phyloP scores from a whole-genome alignment of 2,888 invertebrate species.

The Taenaris catops region DNA sequence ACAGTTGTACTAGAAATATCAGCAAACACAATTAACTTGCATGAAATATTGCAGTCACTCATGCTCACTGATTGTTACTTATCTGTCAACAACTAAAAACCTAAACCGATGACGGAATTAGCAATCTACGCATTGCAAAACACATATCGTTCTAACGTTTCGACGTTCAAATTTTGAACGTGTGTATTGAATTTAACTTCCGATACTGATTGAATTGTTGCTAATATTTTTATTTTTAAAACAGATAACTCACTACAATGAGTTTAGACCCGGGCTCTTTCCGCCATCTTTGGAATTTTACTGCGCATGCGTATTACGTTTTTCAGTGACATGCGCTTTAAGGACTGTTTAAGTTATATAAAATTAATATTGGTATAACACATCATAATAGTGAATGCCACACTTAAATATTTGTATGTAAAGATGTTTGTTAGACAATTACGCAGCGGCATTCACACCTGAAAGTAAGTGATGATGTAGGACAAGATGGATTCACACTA shows the following conservation, averaged over 20 bases:
- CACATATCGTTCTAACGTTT: neutral
- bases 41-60: slow-evolving; percentile 38
- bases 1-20: too few relatives aligned
- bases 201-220: neutral
- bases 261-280: slow-evolving; percentile 32
- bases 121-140: slow-evolving; percentile 6
- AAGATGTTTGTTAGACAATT: too few relatives aligned
- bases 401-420: too few relatives aligned
- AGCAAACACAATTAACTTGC: slow-evolving; percentile 17
- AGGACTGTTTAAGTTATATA: slow-evolving; percentile 1
- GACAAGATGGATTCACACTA: too few relatives aligned
- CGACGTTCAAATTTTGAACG: neutral
- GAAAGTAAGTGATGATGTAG: too few relatives aligned
- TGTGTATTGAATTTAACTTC: neutral
- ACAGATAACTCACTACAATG: slow-evolving; percentile 42
- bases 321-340: slow-evolving; percentile 45
- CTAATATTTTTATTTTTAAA: slow-evolving; percentile 28
- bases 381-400: too few relatives aligned
- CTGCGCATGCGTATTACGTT: slow-evolving; percentile 43
- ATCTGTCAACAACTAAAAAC: slow-evolving; percentile 46
- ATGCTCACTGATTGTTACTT: slow-evolving; percentile 41
- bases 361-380: too few relatives aligned
- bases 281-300: slow-evolving; percentile 46
- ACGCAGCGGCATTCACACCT: too few relatives aligned
- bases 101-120: slow-evolving; percentile 7